Percentiles rank a stretch among this genome's conserved stretches.
phyloP scores from a whole-genome alignment of 2,888 invertebrate species.

The Branchipolynoe longqiensis region DNA sequence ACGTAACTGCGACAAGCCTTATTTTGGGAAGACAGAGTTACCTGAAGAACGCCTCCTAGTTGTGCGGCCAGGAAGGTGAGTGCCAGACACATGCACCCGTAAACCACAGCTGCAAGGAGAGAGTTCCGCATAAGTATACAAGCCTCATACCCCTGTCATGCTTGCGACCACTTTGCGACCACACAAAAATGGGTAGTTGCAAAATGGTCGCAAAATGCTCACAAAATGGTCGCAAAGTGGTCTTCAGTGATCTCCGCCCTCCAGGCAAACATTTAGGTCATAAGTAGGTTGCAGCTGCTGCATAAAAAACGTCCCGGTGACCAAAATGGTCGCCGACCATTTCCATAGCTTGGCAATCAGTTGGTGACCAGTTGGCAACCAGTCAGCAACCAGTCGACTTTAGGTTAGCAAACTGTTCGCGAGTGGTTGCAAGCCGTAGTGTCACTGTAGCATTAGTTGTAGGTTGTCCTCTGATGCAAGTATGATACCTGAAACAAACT shows the following conservation, averaged over 20 bases:
- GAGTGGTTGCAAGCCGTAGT: too few relatives aligned
- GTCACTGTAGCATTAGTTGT: background rate
- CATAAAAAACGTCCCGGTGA: too few relatives aligned
- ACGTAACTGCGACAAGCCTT: background rate
- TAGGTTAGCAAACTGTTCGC: background rate
- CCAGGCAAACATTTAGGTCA: too few relatives aligned
- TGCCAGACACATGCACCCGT: conserved; percentile 82
- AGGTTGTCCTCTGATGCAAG: background rate
- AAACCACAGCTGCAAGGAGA: conserved; percentile 54
- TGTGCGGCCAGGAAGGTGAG: conserved; percentile 93
- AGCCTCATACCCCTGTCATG: too few relatives aligned
- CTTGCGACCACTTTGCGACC: too few relatives aligned
- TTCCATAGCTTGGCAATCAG: too few relatives aligned
- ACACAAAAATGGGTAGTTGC: too few relatives aligned
- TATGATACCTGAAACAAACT: background rate
- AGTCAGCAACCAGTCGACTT: background rate
- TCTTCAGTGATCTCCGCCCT: too few relatives aligned
- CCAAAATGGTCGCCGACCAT: background rate
- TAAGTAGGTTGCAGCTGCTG: too few relatives aligned
- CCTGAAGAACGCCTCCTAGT: conserved; percentile 93
- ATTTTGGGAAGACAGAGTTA: conserved; percentile 74
- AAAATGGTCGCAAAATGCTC: too few relatives aligned
- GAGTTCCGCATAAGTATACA: background rate
- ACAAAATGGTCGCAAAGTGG: too few relatives aligned
- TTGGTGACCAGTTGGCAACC: too few relatives aligned